Base-by-base conservation (phyloP, 2,888 invertebrate genomes). In the Stictocephala bisonia region DNA sequence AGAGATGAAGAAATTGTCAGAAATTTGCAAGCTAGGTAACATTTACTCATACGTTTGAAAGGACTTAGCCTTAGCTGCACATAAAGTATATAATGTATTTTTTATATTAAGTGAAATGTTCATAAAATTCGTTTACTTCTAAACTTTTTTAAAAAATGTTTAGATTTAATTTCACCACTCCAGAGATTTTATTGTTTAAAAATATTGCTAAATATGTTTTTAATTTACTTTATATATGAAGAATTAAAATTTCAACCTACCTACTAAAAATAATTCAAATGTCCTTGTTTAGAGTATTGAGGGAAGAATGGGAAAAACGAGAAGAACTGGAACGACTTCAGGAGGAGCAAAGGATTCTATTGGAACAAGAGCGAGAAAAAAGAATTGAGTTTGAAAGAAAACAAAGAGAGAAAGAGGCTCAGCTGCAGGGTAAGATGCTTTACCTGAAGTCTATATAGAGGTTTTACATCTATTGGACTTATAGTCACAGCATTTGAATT, bases 291-390 rank as follows among this genome's bases (percentile, higher is more conserved):
- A 88, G 89, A 78, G 91, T 94, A 58, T 84, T 94, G 77, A 89
- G 91, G 64, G 94, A 94, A 84, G 94, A 94, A 85, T 93, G 93
- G 92, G 93, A 93, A 79, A 91, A 90, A 81, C 84, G 93, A 77
- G 93, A 93, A 82, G 92, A 94, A 82, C 82, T 94, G 77, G 94
- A 94, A 84, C 86, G 88, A 78, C 84, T 94, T n/a, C 93, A 94
- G 83, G 89, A 89, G 80, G 93, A 94, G 83, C 93, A 94, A 81
- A 88, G 88, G 77, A 84, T 87, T 81, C 86, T 93, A 80, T 82
- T 94, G 72, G 90, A 91, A 81, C 88, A 90, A 80, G 94, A 94
- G 83, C 86, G 92, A 78, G 86, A 90, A 73, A 93, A 93, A 82
- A 85, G 93, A 64, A 88, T 88, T 78, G 92, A 91, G 78, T 92